These are phyloP conservation scores for Mizuhopecten yessoensis DNA, from an alignment of 1,140 invertebrate genomes.

Conservation along the genomic window DNA sequence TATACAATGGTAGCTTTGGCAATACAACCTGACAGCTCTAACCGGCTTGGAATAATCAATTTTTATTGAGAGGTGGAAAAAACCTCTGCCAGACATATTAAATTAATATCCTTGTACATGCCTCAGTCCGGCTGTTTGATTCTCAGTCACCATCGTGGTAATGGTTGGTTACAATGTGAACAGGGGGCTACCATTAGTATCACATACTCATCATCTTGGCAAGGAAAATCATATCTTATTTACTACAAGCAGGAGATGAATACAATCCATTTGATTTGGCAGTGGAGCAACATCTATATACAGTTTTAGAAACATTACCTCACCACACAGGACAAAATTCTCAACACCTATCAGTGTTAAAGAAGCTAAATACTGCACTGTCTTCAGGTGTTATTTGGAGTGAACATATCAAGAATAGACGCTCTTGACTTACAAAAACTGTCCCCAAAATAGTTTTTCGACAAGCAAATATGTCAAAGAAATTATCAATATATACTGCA, in stretches of 20 bases:
- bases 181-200: background rate
- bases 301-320: background rate
- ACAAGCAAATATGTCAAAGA: background rate
- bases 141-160: background rate
- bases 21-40: background rate
- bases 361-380: background rate
- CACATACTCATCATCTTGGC: background rate
- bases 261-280: background rate
- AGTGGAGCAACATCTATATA: background rate
- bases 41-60: constrained; percentile 9
- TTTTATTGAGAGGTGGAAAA: constrained; percentile 39
- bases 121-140: background rate
- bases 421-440: no score
- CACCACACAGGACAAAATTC: background rate
- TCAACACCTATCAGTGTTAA: background rate
- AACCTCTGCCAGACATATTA: background rate
- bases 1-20: background rate
- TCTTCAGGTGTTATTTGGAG: background rate
- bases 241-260: background rate
- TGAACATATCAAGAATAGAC: background rate
- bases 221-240: background rate
- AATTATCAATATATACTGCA: no score
- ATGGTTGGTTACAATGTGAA: background rate
- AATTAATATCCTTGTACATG: constrained; percentile 29
- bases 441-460: no score